phyloP scores from a whole-genome alignment of 2,888 invertebrate species.

The Zygogramma bicolorata region DNA sequence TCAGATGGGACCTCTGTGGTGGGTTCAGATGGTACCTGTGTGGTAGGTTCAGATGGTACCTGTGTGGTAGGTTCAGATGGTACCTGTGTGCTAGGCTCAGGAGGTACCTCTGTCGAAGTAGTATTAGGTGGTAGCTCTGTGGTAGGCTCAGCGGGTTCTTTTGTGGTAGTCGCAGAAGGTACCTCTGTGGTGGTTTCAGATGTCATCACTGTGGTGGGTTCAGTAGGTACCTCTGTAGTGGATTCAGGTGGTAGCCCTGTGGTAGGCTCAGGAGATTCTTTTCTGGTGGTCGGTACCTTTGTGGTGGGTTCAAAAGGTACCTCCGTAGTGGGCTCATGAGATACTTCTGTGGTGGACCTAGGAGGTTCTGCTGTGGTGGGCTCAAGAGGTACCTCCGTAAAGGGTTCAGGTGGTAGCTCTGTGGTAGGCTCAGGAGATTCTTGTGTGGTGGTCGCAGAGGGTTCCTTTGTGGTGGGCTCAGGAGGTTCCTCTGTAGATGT shows the following conservation, averaged over 20 bases:
- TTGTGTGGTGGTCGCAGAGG: not conserved
- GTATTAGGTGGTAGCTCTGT: too few species aligned
- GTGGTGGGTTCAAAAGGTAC: not conserved
- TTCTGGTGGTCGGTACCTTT: not conserved
- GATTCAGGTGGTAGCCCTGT: too few species aligned
- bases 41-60: too few species aligned
- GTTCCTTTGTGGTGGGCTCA: not conserved
- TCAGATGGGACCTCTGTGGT: not conserved
- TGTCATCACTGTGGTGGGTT: too few species aligned
- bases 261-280: too few species aligned
- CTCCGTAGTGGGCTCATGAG: not conserved
- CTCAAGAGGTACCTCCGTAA: not conserved
- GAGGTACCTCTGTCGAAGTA: not conserved
- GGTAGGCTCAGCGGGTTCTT: too few species aligned
- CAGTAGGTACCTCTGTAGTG: not conserved
- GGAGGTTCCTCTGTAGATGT: not conserved
- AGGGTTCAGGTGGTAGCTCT: too few species aligned
- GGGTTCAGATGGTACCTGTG: too few species aligned
- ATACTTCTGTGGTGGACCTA: not conserved
- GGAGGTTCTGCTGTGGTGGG: not conserved
- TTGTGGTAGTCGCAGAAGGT: too few species aligned
- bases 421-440: not conserved
- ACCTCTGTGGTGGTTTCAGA: too few species aligned
- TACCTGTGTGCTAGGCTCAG: not conserved
- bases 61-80: not conserved